These are phyloP conservation scores for Chloebia gouldiae DNA, from an alignment of 2,113 vertebrate genomes.

Conservation along the genomic window DNA sequence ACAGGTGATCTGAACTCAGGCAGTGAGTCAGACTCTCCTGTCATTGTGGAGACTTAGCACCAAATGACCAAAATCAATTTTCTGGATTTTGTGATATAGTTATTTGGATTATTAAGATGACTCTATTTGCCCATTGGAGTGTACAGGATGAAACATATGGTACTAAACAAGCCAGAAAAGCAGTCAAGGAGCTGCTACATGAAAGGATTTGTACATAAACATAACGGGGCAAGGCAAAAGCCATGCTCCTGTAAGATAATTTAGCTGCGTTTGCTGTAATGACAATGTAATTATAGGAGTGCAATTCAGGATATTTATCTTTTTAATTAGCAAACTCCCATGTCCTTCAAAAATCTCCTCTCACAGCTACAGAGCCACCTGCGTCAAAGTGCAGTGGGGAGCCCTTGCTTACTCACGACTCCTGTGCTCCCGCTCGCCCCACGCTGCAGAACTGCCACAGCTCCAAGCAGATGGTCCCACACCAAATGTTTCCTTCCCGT, in stretches of 20 bases:
- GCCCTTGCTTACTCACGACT: not conserved
- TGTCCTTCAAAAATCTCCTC: constrained; percentile 58
- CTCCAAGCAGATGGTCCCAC: constrained; percentile 49
- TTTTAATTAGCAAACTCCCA: constrained; percentile 52
- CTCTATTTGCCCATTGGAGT: constrained; percentile 14
- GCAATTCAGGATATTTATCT: constrained; percentile 58
- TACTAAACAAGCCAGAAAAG: constrained; percentile 17
- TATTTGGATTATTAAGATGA: constrained; percentile 16
- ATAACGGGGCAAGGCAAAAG: constrained; percentile 18
- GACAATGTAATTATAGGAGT: constrained; percentile 22
- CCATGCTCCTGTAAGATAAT: not conserved
- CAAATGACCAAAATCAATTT: constrained; percentile 25
- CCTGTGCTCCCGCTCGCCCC: not conserved
- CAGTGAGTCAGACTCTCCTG: not conserved
- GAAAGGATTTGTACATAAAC: constrained; percentile 40
- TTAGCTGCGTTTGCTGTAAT: not conserved
- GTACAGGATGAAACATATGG: constrained; percentile 19
- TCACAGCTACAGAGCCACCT: constrained; percentile 41
- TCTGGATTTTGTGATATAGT: not conserved
- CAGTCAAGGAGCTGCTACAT: not conserved
- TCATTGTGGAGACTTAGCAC: not conserved
- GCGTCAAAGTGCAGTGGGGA: constrained; percentile 32
- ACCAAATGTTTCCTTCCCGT: not conserved
- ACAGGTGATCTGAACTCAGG: not conserved
- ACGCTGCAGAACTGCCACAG: not conserved